Evolutionary conservation across 2,113 vertebrate genomes (phyloP).

Genomic region (Brachypteracias leptosomus): DNA sequence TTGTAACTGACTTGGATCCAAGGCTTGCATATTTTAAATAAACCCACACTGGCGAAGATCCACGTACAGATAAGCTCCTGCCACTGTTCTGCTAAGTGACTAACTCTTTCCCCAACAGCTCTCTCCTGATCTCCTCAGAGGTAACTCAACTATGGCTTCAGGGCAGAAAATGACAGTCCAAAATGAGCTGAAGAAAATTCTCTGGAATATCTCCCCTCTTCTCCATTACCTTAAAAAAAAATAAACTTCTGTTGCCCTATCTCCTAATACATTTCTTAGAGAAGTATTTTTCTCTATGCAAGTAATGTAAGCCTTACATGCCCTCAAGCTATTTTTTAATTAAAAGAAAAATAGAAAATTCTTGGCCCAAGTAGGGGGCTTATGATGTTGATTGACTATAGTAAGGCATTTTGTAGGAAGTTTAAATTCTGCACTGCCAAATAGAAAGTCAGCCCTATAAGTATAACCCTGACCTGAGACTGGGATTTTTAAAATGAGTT

Average conservation of each 20-base stretch:
- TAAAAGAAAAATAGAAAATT: constrained; percentile 38
- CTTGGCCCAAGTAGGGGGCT: neutral
- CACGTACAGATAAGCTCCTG: neutral
- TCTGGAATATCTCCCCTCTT: neutral
- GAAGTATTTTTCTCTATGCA: constrained; percentile 11
- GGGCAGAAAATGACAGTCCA: neutral
- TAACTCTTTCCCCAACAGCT: neutral
- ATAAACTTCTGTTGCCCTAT: constrained; percentile 28
- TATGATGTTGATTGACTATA: constrained; percentile 7
- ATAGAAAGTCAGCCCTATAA: constrained; percentile 7
- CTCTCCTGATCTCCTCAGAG: neutral
- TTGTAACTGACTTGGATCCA: neutral
- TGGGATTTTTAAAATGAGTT: constrained; percentile 27
- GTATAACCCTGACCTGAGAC: constrained; percentile 38
- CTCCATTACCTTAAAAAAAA: neutral
- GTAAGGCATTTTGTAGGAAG: constrained; percentile 9
- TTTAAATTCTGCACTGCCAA: constrained; percentile 8
- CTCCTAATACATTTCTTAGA: constrained; percentile 51
- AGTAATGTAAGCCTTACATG: neutral
- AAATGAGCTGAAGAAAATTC: constrained; percentile 1
- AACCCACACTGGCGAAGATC: neutral
- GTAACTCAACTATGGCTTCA: neutral
- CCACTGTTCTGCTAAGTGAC: neutral
- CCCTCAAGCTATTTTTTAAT: constrained; percentile 42
- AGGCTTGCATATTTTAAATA: neutral